Evolutionary conservation across 2,113 vertebrate species (phyloP).

Genomic region (Nesoenas mayeri): DNA sequence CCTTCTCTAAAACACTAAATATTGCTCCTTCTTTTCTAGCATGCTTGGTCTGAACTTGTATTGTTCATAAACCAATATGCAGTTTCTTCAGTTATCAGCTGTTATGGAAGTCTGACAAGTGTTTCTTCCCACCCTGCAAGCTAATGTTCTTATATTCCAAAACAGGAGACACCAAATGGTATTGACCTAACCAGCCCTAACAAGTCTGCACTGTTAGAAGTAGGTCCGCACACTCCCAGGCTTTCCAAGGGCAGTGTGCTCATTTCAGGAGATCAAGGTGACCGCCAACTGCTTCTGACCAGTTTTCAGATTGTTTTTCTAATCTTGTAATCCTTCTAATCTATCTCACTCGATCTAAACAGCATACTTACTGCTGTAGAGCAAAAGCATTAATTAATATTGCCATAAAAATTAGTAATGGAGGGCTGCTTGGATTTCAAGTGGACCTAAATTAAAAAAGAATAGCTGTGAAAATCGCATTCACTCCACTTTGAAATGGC

Average conservation of each 20-base stretch:
- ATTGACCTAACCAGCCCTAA: neutral
- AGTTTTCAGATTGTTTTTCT: slow-evolving; percentile 79
- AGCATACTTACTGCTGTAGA: slow-evolving; percentile 69
- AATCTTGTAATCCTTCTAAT: slow-evolving; percentile 79
- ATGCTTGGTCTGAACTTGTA: neutral
- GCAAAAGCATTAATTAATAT: slow-evolving; percentile 86
- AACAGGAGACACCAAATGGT: neutral
- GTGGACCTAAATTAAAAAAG: slow-evolving; percentile 66
- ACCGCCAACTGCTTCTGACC: slow-evolving; percentile 76
- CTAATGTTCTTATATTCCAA: neutral
- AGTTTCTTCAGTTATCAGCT: neutral
- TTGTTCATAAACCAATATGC: neutral
- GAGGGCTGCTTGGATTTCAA: slow-evolving; percentile 63
- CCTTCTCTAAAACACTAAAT: neutral
- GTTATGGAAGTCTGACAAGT: neutral
- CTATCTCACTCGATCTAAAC: slow-evolving; percentile 79
- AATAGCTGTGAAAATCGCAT: slow-evolving; percentile 76
- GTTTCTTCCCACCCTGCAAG: neutral
- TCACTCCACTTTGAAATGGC: slow-evolving; percentile 60
- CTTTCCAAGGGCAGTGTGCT: slow-evolving; percentile 63
- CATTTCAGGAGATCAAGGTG: slow-evolving; percentile 81
- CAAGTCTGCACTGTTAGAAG: neutral
- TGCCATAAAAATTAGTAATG: slow-evolving; percentile 82
- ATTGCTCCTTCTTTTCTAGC: neutral
- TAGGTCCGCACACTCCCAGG: neutral